A percentile compares a stretch with the other conserved stretches of the same genome.
Conservation (phyloP, 2,113 vertebrate species). For the Bungarus multicinctus region DNA sequence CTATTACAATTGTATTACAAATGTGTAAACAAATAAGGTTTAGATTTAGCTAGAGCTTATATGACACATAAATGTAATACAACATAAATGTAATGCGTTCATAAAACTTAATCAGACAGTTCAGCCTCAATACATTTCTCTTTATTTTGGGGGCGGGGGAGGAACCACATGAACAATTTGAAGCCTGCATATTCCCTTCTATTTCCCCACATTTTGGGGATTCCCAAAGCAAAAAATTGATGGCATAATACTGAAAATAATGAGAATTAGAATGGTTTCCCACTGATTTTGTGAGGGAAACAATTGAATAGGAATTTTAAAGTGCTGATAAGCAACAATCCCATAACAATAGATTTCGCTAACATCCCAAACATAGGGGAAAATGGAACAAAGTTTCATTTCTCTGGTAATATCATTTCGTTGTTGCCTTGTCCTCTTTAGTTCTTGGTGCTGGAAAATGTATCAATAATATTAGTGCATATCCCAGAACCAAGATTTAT, state of each 20-base stretch:
- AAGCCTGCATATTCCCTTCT: neutral
- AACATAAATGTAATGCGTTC: slow-evolving; percentile 2
- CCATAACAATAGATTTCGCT: neutral
- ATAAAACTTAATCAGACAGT: neutral
- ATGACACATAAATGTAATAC: neutral
- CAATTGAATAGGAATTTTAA: neutral
- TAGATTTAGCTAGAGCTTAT: slow-evolving; percentile 5
- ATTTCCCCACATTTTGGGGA: neutral
- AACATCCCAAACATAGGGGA: neutral
- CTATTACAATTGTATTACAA: slow-evolving; percentile 5
- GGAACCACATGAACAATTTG: neutral
- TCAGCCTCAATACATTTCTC: neutral
- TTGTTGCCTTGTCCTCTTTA: neutral
- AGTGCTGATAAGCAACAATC: neutral
- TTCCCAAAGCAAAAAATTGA: neutral
- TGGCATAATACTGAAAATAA: neutral
- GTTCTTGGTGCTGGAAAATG: neutral
- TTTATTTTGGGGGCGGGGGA: neutral
- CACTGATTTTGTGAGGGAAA: neutral
- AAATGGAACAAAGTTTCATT: neutral
- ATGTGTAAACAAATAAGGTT: slow-evolving; percentile 10
- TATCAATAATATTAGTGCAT: neutral
- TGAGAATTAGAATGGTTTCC: neutral
- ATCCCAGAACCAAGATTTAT: neutral
- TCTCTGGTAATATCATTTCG: neutral